Evolutionary conservation across 2,113 vertebrate genomes (phyloP), one percentile per base, ranked within the genome.

Genomic region (Pollimyrus isidori): DNA sequence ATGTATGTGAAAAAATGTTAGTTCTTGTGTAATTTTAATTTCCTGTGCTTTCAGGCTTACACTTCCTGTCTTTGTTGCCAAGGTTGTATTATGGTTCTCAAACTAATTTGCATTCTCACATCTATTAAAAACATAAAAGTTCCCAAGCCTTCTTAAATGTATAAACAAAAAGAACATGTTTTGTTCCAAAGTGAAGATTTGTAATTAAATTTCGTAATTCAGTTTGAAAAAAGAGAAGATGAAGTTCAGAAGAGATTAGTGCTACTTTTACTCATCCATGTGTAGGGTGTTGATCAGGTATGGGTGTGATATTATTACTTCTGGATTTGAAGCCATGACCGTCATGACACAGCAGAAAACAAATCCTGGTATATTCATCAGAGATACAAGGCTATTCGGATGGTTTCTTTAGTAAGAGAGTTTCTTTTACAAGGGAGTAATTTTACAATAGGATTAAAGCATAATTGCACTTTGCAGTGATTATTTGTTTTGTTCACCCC

Each of bases 21-120:
- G 87, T 19, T 7, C 53, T 91, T 91, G 89, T 87, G 56, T 69
- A 92, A 85, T 89, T 88, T 91, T 83, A 90, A 89, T 93, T 93
- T 94, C 90, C 91, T 92, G 90, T 89, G n/a, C 92, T 92, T 92
- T 92, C 65, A 92, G 90, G 92, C 88, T 35, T 91, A 88, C 84
- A 91, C 89, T 42, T 93, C 94, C 91, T 92, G 92, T 76, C 89
- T 62, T 88, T 87, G 92, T 93, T 90, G 83, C 52, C 11, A 30
- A 56, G 88, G 80, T 83, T 83, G 46, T 83, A 83, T 45, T 42
- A 45, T 83, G 17, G 2, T 83, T 83, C 0, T 39, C 45, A 3
- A n/a, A 45, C 19, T 83, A 83, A 46, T 23, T 83, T 83, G 80
- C 39, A 45, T 17, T 42, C 30, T 83, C 11, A 46, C 7, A 83